Evolutionary conservation across 2,113 vertebrate genomes (phyloP).

Genomic region (Nyctibius bracteatus): DNA sequence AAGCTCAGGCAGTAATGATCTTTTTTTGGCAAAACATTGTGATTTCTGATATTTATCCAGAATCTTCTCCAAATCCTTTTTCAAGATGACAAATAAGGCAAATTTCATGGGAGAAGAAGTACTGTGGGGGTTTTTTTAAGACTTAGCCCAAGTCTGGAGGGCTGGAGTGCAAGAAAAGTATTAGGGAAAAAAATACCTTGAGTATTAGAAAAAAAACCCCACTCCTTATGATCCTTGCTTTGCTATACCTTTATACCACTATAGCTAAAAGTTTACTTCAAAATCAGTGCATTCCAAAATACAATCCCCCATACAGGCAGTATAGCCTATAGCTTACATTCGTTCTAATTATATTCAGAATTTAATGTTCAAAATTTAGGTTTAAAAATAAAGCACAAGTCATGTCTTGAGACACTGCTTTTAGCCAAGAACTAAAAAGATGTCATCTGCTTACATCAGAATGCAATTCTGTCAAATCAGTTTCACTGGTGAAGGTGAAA

Average conservation of each 20-base stretch:
- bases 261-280: not conserved
- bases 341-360: not conserved
- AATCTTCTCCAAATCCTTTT: not conserved
- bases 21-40: not conserved
- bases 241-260: not conserved
- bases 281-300: not conserved
- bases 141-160: not conserved
- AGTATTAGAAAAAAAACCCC: not conserved
- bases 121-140: not conserved
- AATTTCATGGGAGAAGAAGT: not conserved
- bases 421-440: not conserved
- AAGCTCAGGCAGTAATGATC: not conserved
- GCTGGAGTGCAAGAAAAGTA: not conserved
- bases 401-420: not conserved
- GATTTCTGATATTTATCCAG: not conserved
- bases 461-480: not conserved
- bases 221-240: not conserved
- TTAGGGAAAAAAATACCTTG: rapidly evolving
- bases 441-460: not conserved
- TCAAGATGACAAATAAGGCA: not conserved
- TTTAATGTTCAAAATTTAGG: not conserved
- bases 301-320: rapidly evolving
- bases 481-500: not conserved
- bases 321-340: not conserved
- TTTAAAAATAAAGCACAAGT: not conserved